Evolutionary conservation across 2,888 invertebrate species (phyloP).

Genomic region (Mimas tiliae): DNA sequence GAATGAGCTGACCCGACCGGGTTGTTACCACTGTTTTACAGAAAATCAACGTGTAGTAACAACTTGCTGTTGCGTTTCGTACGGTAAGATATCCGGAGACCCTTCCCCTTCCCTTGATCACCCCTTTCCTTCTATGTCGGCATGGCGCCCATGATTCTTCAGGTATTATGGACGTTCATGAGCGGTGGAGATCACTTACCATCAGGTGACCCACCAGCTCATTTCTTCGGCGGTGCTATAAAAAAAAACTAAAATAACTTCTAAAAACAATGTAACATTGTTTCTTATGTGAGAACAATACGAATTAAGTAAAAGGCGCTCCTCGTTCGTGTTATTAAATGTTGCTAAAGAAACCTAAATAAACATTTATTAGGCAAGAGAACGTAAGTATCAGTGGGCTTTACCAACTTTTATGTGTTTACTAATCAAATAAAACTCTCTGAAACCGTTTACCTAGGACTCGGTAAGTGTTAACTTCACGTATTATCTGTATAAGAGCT

Average conservation of each 20-base stretch:
- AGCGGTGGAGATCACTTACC: no score
- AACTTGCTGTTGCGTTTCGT: no score
- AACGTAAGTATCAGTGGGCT: constrained; percentile 2
- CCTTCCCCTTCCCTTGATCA: no score
- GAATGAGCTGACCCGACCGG: no score
- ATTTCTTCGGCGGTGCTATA: no score
- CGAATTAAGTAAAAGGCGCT: constrained; percentile 12
- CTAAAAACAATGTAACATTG: background rate
- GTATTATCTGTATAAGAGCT: constrained; percentile 11
- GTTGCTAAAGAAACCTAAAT: constrained; percentile 17
- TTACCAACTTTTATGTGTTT: constrained; percentile 20
- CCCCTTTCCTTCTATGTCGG: no score
- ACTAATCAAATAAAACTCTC: constrained; percentile 23
- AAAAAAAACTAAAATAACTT: background rate
- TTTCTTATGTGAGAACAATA: background rate
- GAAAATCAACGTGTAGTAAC: no score
- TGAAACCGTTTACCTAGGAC: constrained; percentile 16
- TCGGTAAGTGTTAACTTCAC: constrained; percentile 17
- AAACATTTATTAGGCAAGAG: constrained; percentile 14
- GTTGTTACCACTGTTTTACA: no score
- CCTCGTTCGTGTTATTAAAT: constrained; percentile 6
- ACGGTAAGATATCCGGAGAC: no score
- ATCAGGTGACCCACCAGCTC: no score
- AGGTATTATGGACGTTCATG: no score
- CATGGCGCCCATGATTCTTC: no score